These are phyloP conservation scores for Odontomachus brunneus DNA, from an alignment of 1,140 invertebrate genomes.

Conservation along the genomic window DNA sequence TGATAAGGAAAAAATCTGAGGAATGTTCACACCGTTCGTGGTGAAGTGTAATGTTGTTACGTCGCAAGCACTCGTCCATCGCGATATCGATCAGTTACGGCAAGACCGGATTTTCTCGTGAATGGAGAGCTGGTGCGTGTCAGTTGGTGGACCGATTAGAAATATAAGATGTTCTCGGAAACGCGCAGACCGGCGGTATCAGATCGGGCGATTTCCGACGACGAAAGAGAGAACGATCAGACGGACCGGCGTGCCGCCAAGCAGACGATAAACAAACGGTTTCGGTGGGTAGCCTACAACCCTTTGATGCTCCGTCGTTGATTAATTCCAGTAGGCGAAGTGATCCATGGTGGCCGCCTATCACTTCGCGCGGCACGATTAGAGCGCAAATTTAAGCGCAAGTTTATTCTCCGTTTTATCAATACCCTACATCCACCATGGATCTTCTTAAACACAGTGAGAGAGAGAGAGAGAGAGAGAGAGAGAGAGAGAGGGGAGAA, in stretches of 20 bases:
- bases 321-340: conserved; percentile 82
- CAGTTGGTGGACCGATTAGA: conserved; percentile 79
- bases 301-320: conserved; percentile 83
- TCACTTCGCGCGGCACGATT: conserved; percentile 20
- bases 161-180: conserved; percentile 78
- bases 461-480: too few species aligned
- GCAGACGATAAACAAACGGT: conserved; percentile 82
- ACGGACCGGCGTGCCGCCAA: conserved; percentile 59
- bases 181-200: conserved; percentile 63
- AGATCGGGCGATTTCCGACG: conserved; percentile 69
- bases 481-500: too few species aligned
- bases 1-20: too few species aligned
- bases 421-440: not conserved
- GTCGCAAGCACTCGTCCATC: not conserved
- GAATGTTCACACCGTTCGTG: too few species aligned
- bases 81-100: conserved; percentile 5
- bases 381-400: conserved; percentile 24
- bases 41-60: not conserved
- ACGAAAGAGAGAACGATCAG: conserved; percentile 67
- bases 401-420: conserved; percentile 4
- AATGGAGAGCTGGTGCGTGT: conserved; percentile 74
- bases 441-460: not conserved
- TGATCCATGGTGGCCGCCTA: conserved; percentile 34
- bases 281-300: conserved; percentile 71
- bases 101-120: conserved; percentile 34